Evolutionary conservation across 2,113 vertebrate genomes (phyloP), one percentile per base, ranked within the genome.

Genomic region (Tenebrosternarchus preto): DNA sequence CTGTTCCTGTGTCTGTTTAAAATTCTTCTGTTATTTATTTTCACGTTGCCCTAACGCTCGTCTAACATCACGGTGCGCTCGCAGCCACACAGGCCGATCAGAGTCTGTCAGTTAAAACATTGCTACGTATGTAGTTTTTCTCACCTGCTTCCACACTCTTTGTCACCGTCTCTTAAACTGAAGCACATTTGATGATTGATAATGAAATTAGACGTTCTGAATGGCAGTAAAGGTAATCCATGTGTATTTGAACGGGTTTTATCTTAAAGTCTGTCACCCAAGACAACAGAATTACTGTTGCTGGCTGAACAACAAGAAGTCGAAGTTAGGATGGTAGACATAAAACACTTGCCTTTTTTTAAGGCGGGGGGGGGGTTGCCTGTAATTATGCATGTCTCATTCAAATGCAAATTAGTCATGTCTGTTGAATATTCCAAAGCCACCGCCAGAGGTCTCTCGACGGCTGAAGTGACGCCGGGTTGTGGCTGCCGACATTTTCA

Each of bases 1-100:
- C 19, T 84, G 78, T 76, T 80, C 78, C 73, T 79, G 74, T 75
- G 71, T 73, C 59, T 80, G 70, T 84, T 84, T 80, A 76, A 50
- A 83, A 80, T 73, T 80, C 70, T 73, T 66, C 82, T 36, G 69
- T 50, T 68, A 73, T 80, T 80, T 76, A 77, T 80, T 80, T 75
- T 80, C 69, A 84, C 67, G 73, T 80, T 66, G 55, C 53, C 27
- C 31, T 60, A 76, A 61, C 31, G 55, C 74, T 53, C 22, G 1
- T 73, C 4, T n/a, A 59, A 59, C 57, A 64, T 72, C 60, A 20
- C 25, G 33, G 31, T 46, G 66, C 59, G 39, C 8, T 50, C 43
- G 11, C 39, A 43, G 56, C 55, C 22, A 20, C n/a, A 22, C 46
- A 33, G 29, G 27, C 2, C 0, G 6, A 4, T 36, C 72, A 77